These are phyloP conservation scores for Epirrhoe alternata DNA, from an alignment of 2,888 invertebrate species.

Conservation along the genomic window DNA sequence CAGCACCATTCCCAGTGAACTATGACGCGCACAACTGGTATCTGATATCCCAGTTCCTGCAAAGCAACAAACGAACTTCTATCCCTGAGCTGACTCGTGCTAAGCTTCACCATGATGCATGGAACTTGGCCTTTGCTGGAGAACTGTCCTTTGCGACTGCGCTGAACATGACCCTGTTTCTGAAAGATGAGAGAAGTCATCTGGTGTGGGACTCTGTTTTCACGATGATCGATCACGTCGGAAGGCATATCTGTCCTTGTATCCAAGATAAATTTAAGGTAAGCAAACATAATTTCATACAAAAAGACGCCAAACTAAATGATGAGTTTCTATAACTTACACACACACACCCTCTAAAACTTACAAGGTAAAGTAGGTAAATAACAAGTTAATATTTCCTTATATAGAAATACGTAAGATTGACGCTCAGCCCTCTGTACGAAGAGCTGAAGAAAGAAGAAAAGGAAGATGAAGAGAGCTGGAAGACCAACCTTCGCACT, in stretches of 20 bases:
- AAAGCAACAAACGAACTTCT: conserved; percentile 76
- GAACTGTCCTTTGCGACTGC: conserved; percentile 91
- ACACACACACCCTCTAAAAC: no score
- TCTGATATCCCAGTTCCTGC: conserved; percentile 87
- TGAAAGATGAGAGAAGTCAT: conserved; percentile 89
- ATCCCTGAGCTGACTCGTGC: conserved; percentile 91
- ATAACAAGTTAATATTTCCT: neutral
- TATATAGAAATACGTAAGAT: conserved; percentile 87
- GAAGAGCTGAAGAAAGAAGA: conserved; percentile 85
- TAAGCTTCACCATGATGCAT: conserved; percentile 90
- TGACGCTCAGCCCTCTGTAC: conserved; percentile 89
- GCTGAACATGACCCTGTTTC: conserved; percentile 91
- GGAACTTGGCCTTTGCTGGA: conserved; percentile 92
- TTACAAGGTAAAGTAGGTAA: no score
- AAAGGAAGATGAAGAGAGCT: conserved; percentile 86
- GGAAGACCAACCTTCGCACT: conserved; percentile 88
- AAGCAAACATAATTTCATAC: conserved; percentile 37
- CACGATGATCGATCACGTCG: conserved; percentile 92
- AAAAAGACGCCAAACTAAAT: no score
- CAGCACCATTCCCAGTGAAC: conserved; percentile 93
- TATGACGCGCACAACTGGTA: conserved; percentile 92
- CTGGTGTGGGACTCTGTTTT: conserved; percentile 94
- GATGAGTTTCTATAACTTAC: no score
- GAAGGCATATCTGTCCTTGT: conserved; percentile 88
- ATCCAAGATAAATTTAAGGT: conserved; percentile 90